Percentiles rank a stretch among this genome's conserved stretches.
phyloP scores from a whole-genome alignment of 2,797 vertebrate genomes.

The Platalea minor region DNA sequence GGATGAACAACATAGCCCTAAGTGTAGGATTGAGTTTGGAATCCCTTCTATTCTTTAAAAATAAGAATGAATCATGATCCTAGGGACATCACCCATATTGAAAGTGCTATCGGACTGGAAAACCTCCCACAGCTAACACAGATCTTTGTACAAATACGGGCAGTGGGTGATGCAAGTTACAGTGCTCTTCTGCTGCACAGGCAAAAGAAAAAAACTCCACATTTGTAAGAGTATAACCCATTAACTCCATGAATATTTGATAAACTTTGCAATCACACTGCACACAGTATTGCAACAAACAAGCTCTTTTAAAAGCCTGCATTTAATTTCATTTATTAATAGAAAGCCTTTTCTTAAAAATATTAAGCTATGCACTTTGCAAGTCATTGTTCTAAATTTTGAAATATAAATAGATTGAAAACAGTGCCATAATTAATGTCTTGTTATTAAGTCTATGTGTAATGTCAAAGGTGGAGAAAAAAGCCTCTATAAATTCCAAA shows the following conservation, averaged over 20 bases:
- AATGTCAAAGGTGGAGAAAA: neutral
- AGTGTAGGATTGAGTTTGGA: neutral
- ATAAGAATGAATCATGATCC: neutral
- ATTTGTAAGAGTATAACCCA: neutral
- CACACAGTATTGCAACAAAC: neutral
- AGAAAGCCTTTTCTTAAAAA: neutral
- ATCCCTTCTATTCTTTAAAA: neutral
- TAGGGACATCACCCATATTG: neutral
- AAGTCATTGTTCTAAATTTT: neutral
- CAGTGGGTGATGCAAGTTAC: neutral
- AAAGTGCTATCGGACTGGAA: neutral
- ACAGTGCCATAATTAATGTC: neutral
- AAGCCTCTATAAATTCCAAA: neutral
- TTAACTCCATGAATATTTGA: neutral
- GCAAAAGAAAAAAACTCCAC: neutral
- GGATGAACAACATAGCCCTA: neutral
- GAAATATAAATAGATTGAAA: neutral
- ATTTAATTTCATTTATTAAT: neutral
- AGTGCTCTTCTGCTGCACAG: neutral
- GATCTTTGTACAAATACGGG: neutral
- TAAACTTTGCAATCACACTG: neutral
- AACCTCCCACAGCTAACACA: neutral
- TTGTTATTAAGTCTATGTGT: neutral
- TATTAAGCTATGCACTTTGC: neutral
- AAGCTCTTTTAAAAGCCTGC: neutral